phyloP scores from a whole-genome alignment of 2,113 vertebrate genomes.

The Myanophis thanlyinensis region DNA sequence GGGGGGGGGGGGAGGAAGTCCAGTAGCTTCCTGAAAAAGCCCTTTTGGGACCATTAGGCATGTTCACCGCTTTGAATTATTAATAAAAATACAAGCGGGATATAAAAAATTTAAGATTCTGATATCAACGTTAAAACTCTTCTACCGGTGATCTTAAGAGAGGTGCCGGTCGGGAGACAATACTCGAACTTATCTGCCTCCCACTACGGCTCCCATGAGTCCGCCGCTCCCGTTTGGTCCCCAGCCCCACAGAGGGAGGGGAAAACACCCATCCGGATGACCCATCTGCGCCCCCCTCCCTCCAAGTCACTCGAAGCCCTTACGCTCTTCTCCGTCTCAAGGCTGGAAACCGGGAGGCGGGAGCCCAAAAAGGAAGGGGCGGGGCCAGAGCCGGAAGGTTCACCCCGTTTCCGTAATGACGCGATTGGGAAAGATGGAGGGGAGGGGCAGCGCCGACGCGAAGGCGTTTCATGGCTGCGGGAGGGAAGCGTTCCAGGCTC shows the following conservation, averaged over 20 bases:
- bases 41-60: neutral
- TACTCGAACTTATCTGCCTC: neutral
- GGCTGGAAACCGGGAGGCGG: neutral
- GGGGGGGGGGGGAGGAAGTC: no score
- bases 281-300: neutral
- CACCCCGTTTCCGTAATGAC: neutral
- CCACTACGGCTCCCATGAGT: neutral
- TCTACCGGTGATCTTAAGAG: neutral
- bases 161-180: neutral
- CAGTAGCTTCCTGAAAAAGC: no score
- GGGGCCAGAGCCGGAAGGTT: neutral
- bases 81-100: neutral
- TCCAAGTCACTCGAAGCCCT: neutral
- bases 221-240: conserved; percentile 7
- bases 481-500: neutral
- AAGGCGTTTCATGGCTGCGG: neutral
- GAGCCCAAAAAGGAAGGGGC: neutral
- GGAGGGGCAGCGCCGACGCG: no score
- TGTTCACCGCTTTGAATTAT: neutral
- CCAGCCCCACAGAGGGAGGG: conserved; percentile 22
- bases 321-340: rapidly evolving
- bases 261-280: neutral
- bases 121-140: neutral
- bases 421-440: neutral
- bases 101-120: neutral